Evolutionary conservation across 2,888 invertebrate genomes (phyloP).

Genomic region (Cantharis rufa): DNA sequence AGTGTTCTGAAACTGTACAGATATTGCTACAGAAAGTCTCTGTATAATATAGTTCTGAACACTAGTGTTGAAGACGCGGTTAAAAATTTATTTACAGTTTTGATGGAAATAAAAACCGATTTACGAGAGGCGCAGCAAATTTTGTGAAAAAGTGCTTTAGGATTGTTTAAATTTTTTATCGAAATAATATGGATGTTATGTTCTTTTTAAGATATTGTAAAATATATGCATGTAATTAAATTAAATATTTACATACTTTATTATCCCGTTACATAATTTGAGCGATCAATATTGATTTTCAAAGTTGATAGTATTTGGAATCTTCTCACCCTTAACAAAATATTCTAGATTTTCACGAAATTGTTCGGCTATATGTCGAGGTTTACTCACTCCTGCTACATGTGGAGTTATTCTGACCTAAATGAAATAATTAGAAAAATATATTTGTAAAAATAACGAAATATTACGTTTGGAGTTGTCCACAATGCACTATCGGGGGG

Average conservation of each 20-base stretch:
- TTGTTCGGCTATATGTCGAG: conserved; percentile 55
- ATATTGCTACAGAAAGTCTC: too few relatives aligned
- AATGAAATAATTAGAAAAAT: conserved; percentile 10
- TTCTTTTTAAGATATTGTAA: too few relatives aligned
- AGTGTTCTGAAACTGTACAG: too few relatives aligned
- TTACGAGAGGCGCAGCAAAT: too few relatives aligned
- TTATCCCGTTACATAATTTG: neutral
- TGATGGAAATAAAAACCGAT: too few relatives aligned
- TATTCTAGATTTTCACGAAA: conserved; percentile 56
- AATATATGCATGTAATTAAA: too few relatives aligned
- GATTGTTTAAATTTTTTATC: too few relatives aligned
- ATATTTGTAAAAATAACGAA: neutral
- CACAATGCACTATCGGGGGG: conserved; percentile 57
- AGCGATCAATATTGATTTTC: conserved; percentile 53
- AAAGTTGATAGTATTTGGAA: conserved; percentile 52
- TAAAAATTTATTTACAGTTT: too few relatives aligned
- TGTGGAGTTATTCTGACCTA: conserved; percentile 58
- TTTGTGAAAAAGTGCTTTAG: too few relatives aligned
- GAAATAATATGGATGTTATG: too few relatives aligned
- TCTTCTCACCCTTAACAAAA: conserved; percentile 48
- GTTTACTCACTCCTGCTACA: conserved; percentile 52
- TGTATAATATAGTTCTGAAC: too few relatives aligned
- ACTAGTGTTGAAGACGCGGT: too few relatives aligned
- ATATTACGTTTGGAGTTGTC: conserved; percentile 56
- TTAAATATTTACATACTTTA: neutral